A percentile compares a stretch with the other conserved stretches of the same genome.
These are phyloP conservation scores for Latrodectus elegans DNA, from an alignment of 2,888 invertebrate species.

Conservation along the genomic window DNA sequence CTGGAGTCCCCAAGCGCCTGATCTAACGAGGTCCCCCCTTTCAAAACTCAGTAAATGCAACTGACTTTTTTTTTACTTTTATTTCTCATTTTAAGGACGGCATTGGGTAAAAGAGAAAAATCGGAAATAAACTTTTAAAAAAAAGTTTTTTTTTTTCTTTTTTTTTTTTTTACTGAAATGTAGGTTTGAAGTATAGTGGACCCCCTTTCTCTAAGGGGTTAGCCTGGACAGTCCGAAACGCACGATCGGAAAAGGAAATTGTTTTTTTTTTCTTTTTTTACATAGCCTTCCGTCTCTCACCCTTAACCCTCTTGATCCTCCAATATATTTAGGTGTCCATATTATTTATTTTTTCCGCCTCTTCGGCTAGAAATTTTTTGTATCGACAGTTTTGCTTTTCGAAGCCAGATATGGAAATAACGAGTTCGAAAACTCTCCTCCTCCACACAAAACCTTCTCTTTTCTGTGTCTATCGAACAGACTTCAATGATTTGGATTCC, in stretches of 20 bases:
- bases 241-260: slow-evolving; percentile 21
- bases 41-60: slow-evolving; percentile 41
- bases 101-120: slow-evolving; percentile 22
- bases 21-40: slow-evolving; percentile 58
- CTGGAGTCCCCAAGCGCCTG: slow-evolving; percentile 40
- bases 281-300: not conserved
- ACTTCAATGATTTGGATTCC: not conserved
- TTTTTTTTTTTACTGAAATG: slow-evolving; percentile 26
- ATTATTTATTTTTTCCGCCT: slow-evolving; percentile 36
- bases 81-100: slow-evolving; percentile 65
- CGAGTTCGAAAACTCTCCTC: slow-evolving; percentile 25
- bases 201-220: slow-evolving; percentile 48
- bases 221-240: slow-evolving; percentile 45
- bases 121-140: slow-evolving; percentile 25
- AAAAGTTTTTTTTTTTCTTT: slow-evolving; percentile 7
- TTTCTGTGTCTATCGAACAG: not conserved
- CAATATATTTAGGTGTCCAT: slow-evolving; percentile 43
- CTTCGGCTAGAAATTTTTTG: slow-evolving; percentile 16
- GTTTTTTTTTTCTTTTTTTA: slow-evolving; percentile 8
- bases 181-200: slow-evolving; percentile 21
- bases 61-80: slow-evolving; percentile 43
- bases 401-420: slow-evolving; percentile 45
- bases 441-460: not conserved
- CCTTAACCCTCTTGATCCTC: not conserved
- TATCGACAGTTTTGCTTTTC: not conserved